phyloP scores from a whole-genome alignment of 2,113 vertebrate genomes.

The Motacilla alba region DNA sequence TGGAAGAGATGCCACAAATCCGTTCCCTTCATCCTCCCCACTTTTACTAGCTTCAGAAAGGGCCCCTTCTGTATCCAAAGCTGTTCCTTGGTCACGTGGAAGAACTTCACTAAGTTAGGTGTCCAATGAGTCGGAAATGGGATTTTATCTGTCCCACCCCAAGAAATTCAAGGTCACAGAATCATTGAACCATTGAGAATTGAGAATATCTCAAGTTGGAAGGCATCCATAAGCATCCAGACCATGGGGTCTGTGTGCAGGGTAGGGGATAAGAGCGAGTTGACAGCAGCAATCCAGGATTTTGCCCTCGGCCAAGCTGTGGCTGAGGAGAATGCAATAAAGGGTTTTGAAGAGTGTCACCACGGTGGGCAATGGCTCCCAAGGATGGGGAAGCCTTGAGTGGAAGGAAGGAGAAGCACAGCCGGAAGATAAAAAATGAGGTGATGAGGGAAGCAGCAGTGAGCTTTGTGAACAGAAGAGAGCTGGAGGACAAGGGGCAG shows the following conservation, averaged over 20 bases:
- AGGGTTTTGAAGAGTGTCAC: background rate
- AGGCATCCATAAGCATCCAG: background rate
- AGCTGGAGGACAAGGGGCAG: background rate
- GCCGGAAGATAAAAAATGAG: background rate
- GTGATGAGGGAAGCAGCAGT: background rate
- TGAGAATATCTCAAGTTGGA: background rate
- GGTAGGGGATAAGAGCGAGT: background rate
- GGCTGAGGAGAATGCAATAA: background rate
- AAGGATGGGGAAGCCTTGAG: background rate
- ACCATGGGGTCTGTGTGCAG: background rate
- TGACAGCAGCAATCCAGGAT: background rate
- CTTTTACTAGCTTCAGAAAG: background rate
- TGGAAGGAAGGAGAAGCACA: background rate
- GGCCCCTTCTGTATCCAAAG: background rate
- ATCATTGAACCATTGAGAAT: background rate
- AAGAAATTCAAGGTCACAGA: background rate
- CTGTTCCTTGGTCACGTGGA: background rate
- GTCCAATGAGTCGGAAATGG: background rate
- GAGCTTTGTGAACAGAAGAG: background rate
- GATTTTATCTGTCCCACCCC: background rate
- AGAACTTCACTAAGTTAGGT: background rate
- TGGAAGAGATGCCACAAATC: background rate
- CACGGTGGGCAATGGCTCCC: rapidly evolving
- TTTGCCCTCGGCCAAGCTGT: background rate
- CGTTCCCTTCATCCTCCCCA: background rate